Evolutionary conservation across 2,113 vertebrate genomes (phyloP), one percentile per base, ranked within the genome.

Genomic region (Otolemur garnettii): DNA sequence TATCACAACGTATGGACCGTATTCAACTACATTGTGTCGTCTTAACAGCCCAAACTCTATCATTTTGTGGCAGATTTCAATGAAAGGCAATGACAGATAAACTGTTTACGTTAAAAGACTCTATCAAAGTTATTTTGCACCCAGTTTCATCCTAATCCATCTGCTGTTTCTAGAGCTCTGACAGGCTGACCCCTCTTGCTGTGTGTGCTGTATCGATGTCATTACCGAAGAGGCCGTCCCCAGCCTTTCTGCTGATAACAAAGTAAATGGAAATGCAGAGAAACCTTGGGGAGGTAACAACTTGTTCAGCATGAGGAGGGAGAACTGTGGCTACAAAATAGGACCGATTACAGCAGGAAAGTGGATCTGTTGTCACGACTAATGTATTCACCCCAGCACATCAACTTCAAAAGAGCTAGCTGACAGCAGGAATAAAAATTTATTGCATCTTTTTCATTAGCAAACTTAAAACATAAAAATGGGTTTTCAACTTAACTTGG

Each of bases 201-300:
- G 96, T 98, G 97, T 97, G 86, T 96, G 96, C 97, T 78, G 45
- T 98, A 98, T 97, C 97, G 98, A 98, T 98, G 98, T 94, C 96
- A 98, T 98, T 98, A 98, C 92, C 57, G 95, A 98, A 97, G 96
- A 98, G 97, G 93, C 97, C 90, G 87, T 98, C 96, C 96, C 96
- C 96, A 97, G 98, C 78, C 79, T 97, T 98, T 98, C 97, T 96
- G 96, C 93, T 96, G 97, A 98, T 98, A 98, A 98, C 97, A 98
- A 98, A 98, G 97, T 96, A 98, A 98, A 98, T 98, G 96, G 96
- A 98, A 98, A 98, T 96, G 68, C 60, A 96, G 80, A 95, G 95
- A 98, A 98, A 98, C 97, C 97, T 98, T 92, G 79, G 96, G 97
- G 98, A 98, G 95, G 97, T 97, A 98, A 98, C 98, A 98, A 97